phyloP scores from a whole-genome alignment of 2,113 vertebrate genomes.

The Colius striatus region DNA sequence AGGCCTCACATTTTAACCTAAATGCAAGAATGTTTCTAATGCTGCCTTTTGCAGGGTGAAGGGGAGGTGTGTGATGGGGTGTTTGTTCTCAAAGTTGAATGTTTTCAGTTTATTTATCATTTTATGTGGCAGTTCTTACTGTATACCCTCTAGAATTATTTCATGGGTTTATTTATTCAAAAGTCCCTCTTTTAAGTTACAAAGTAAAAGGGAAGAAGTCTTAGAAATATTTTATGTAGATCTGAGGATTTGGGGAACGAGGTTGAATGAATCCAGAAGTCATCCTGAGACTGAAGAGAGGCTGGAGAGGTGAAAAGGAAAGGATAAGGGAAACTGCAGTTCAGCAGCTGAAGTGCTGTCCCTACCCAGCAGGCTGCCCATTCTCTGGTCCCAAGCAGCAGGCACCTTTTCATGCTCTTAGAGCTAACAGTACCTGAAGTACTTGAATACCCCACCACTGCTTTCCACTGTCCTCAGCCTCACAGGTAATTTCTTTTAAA shows the following conservation, averaged over 20 bases:
- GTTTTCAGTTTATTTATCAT: background rate
- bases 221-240: background rate
- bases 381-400: rapidly evolving
- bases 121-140: background rate
- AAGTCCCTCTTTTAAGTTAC: background rate
- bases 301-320: background rate
- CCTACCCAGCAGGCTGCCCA: rapidly evolving
- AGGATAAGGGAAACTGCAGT: background rate
- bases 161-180: background rate
- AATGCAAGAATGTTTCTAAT: constrained; percentile 52
- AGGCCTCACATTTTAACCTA: constrained; percentile 55
- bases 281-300: background rate
- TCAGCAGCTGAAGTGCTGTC: background rate
- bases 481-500: background rate
- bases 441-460: background rate
- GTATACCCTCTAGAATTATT: background rate
- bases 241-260: background rate
- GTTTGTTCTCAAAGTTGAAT: constrained; percentile 11
- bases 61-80: background rate
- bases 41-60: constrained; percentile 8
- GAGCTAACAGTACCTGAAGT: background rate
- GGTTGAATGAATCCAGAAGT: background rate
- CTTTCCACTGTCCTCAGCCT: background rate
- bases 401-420: background rate
- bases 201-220: background rate